Evolutionary conservation across 2,888 invertebrate genomes (phyloP), one percentile per base, ranked within the genome.

Genomic region (Panorpa germanica): DNA sequence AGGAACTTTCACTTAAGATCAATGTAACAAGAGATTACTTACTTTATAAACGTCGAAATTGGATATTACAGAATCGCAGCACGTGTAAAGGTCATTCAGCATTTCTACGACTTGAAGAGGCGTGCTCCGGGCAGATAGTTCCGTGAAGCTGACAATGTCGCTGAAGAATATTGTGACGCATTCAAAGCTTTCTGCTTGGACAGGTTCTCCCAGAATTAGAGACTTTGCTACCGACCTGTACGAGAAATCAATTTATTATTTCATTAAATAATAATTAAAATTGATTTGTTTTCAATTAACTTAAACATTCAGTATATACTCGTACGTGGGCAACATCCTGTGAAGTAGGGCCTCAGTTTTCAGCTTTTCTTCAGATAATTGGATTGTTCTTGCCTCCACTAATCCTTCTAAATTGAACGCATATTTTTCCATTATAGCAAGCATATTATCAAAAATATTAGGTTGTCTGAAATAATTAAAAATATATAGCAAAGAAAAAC

Each of bases 371-470:
- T 78, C 76, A 25, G 72, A 61, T 32, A 86, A 56, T 43, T 81
- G 72, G 41, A 73, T 73, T 0, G 85, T 85, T 35, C 83, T 59
- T 43, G 82, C 81, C 36, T 81, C 78, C 0, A 86, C 82, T 23
- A 83, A 55, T 0, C 75, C 71, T 46, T 86, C 86, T 35, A 88
- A 51, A 51, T 85, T 83, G 23, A 76, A 76, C 2, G 85, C 83
- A 46, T 88, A 85, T 47, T 83, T 83, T 51, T 86, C 85, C 85
- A 86, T 85, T 49, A 85, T 81, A 0, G 76, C 70, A 36, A 86
- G 55, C 83, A 86, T 85, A 45, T 85, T 83, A 54, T 85, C 85
- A 45, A 83, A 81, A 39, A 83, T 82, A 43, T 83, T 82, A 3
- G 78, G 69, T 51, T 81, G 81, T 52, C 75, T 76, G 43, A 5